These are phyloP conservation scores for Arothron firmamentum DNA, from an alignment of 2,113 vertebrate species.

Conservation along the genomic window DNA sequence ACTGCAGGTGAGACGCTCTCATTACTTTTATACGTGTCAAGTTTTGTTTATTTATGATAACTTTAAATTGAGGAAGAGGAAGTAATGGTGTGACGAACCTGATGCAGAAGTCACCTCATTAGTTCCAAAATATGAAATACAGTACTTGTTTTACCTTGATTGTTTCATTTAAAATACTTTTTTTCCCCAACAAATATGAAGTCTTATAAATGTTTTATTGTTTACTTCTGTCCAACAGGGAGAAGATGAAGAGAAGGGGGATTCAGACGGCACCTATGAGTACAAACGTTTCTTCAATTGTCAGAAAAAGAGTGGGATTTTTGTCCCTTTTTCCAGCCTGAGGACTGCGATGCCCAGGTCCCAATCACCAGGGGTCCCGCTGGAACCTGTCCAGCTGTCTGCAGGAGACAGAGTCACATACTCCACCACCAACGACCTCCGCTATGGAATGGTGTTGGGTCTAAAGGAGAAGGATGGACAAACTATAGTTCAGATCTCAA, in stretches of 20 bases:
- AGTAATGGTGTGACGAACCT: too few relatives aligned
- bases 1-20: conserved; percentile 72
- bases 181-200: neutral
- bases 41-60: too few relatives aligned
- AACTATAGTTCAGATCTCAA: conserved; percentile 53
- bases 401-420: conserved; percentile 78
- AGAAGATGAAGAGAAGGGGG: conserved; percentile 69
- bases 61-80: too few relatives aligned
- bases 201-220: neutral
- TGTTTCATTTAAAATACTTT: too few relatives aligned
- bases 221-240: conserved; percentile 55
- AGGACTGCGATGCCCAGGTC: conserved; percentile 6
- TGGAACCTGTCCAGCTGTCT: conserved; percentile 26
- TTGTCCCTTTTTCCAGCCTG: conserved; percentile 74
- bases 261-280: conserved; percentile 28
- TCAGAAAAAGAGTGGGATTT: conserved; percentile 68
- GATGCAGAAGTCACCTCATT: too few relatives aligned
- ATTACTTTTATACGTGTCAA: neutral
- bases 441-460: conserved; percentile 72
- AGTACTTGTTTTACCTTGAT: too few relatives aligned
- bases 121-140: too few relatives aligned
- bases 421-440: conserved; percentile 37
- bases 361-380: rapidly evolving
- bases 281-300: conserved; percentile 61
- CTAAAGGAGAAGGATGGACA: conserved; percentile 36